These are phyloP conservation scores for Pangasius sanitwongsei DNA, from an alignment of 2,797 vertebrate species.

Conservation along the genomic window DNA sequence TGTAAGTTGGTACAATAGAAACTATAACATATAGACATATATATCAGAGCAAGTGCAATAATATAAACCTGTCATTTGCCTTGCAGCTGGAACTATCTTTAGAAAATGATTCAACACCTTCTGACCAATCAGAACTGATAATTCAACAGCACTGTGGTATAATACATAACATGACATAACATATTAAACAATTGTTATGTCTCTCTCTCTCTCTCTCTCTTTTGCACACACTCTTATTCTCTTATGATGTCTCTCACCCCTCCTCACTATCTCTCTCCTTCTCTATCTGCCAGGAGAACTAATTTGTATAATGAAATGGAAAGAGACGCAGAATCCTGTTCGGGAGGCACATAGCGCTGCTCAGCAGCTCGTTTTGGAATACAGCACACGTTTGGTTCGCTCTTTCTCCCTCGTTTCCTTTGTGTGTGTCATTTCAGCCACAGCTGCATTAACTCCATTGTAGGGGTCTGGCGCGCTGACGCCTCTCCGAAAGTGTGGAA, in stretches of 20 bases:
- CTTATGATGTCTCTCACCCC: background rate
- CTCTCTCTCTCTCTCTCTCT: constrained; percentile 7
- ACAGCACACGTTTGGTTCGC: constrained; percentile 4
- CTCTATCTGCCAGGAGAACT: constrained; percentile 9
- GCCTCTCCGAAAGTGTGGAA: constrained; percentile 56
- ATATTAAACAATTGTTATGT: background rate
- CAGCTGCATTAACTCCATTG: constrained; percentile 67
- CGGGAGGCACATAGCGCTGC: background rate
- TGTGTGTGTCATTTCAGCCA: constrained; percentile 63
- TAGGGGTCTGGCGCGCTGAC: constrained; percentile 40
- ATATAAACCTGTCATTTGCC: background rate
- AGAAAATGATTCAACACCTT: background rate
- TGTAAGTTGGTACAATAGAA: background rate
- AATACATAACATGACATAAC: background rate
- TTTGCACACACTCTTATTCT: background rate
- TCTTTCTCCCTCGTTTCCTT: constrained; percentile 56
- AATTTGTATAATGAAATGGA: constrained; percentile 36
- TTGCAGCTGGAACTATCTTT: background rate
- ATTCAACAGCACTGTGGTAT: background rate
- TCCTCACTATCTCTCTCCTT: background rate
- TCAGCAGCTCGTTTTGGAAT: constrained; percentile 9
- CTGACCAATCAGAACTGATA: background rate
- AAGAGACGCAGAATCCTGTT: constrained; percentile 14
- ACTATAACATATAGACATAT: background rate
- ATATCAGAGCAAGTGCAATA: background rate